Evolutionary conservation across 2,888 invertebrate species (phyloP).

Genomic region (Acrocyrtus sp.): DNA sequence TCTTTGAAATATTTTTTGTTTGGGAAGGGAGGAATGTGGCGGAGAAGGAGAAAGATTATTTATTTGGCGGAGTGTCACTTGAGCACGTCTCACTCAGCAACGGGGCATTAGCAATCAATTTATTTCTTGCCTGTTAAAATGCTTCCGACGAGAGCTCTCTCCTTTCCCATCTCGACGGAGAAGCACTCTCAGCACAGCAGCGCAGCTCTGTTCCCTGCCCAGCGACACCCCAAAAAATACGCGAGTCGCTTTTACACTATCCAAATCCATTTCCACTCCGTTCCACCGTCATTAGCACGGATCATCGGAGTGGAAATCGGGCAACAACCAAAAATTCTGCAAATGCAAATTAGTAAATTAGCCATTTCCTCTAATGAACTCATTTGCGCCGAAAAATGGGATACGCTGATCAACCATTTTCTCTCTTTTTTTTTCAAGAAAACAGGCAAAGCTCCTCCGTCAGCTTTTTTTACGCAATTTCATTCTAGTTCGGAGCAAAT

Average conservation of each 20-base stretch:
- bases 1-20: no score
- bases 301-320: background rate
- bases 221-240: background rate
- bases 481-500: no score
- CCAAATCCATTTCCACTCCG: background rate
- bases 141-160: background rate
- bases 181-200: background rate
- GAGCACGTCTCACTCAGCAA: slow-evolving; percentile 9
- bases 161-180: background rate
- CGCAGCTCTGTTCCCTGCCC: background rate
- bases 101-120: slow-evolving; percentile 23
- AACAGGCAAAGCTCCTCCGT: no score
- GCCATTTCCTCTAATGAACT: no score
- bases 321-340: no score
- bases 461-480: no score
- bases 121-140: slow-evolving; percentile 27
- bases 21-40: no score
- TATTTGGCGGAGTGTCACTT: background rate
- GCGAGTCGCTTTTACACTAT: background rate
- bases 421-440: no score
- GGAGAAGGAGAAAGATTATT: no score
- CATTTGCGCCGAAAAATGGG: no score
- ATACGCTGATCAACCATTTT: no score
- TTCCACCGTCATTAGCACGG: background rate
- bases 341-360: no score